Base-by-base conservation (phyloP, 2,888 invertebrate species). In the Keiferia lycopersicella region DNA sequence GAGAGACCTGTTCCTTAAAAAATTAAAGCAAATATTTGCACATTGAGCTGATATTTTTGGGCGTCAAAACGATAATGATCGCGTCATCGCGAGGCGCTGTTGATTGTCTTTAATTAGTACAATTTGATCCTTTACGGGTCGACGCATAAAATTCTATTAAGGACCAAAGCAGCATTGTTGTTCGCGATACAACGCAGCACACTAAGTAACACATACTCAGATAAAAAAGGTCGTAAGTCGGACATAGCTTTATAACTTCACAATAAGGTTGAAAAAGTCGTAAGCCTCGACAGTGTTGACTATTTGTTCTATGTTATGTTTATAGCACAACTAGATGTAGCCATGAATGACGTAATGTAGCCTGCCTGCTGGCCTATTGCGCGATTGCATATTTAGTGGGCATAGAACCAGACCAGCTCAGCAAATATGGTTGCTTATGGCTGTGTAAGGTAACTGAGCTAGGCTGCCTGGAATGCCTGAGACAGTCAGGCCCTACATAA, bases 311-410 rank as follows among this genome's bases (percentile, higher is more conserved):
- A 56, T 60, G 60, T 16, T 34, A 56, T 60, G 60, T 60, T 60
- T 60, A 45, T 45, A 26, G 45, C n/a, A 41, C n/a, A n/a, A n/a
- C 60, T 60, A n/a, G 51, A 4, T 45, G 11, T 26, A 60, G 39
- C 60, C 60, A 45, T 88, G 87, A 88, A 60, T 88, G 87, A 88
- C 86, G 87, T 84, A 86, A 87, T 78, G 39, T 51, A 56, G 61
- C 63, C 58, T 53, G 61, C 63, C 58, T 53, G 63, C 65, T 72
- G 65, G 77, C 78, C 77, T 82, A 84, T 82, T 82, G 82, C 84
- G 85, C 79, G 76, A 78, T 75, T 81, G 82, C 81, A 82, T 56
- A 84, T 83, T 82, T 81, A 78, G 78, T 78, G 77, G 66, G 75
- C 74, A 79, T 79, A 81, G 81, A 80, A 78, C 74, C 69, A 74